These are phyloP conservation scores for Passer domesticus DNA, from an alignment of 2,113 vertebrate species.

Conservation along the genomic window DNA sequence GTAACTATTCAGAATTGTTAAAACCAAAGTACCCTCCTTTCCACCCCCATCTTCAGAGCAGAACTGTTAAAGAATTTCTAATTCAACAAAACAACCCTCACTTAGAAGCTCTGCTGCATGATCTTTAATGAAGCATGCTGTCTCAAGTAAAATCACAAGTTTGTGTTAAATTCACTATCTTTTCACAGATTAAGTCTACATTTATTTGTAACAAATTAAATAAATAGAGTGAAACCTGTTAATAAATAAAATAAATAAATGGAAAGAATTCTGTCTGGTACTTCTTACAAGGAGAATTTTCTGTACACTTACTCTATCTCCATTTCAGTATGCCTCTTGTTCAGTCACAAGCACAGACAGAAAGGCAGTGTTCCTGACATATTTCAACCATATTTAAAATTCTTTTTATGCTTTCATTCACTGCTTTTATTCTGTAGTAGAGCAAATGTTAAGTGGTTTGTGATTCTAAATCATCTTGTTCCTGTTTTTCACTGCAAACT, in stretches of 20 bases:
- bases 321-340: background rate
- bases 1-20: background rate
- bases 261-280: background rate
- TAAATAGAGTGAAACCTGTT: background rate
- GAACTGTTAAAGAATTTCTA: background rate
- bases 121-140: background rate
- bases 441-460: background rate
- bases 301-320: background rate
- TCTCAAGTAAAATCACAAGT: background rate
- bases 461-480: background rate
- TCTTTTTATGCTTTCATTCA: background rate
- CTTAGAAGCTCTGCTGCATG: background rate
- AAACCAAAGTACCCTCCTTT: background rate
- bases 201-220: background rate
- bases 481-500: background rate
- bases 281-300: background rate
- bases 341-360: background rate
- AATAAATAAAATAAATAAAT: background rate
- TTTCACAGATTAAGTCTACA: background rate
- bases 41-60: background rate
- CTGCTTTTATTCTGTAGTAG: background rate
- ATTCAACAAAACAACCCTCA: background rate
- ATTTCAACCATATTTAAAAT: background rate
- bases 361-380: background rate
- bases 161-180: background rate